phyloP scores from a whole-genome alignment of 1,140 invertebrate genomes.

The Physella acuta region DNA sequence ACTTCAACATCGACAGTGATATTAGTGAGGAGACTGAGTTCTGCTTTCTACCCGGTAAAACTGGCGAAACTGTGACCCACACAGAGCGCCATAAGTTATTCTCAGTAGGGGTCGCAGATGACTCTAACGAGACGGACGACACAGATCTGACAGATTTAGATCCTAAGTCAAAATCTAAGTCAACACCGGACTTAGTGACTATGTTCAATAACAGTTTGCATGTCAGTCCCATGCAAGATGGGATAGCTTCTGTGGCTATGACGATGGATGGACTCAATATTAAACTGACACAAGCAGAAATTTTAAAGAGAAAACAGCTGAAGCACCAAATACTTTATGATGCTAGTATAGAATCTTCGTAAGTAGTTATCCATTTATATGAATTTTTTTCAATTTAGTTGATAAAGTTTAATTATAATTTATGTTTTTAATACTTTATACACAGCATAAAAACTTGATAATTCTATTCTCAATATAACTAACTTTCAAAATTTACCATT shows the following conservation, averaged over 20 bases:
- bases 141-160: conserved; percentile 23
- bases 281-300: conserved; percentile 51
- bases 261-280: conserved; percentile 45
- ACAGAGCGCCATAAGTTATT: neutral
- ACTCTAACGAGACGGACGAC: conserved; percentile 31
- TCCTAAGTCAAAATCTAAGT: conserved; percentile 41
- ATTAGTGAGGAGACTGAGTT: conserved; percentile 45
- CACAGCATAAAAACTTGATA: neutral
- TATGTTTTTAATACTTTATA: neutral
- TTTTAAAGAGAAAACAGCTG: conserved; percentile 58
- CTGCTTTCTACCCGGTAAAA: too few species aligned
- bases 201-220: conserved; percentile 40
- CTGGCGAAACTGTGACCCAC: neutral
- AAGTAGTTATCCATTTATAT: conserved; percentile 44
- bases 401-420: neutral
- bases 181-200: conserved; percentile 48
- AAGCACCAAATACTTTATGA: conserved; percentile 61
- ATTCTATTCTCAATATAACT: too few species aligned
- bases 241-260: conserved; percentile 63
- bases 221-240: conserved; percentile 56
- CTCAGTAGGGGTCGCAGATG: conserved; percentile 7
- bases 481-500: too few species aligned
- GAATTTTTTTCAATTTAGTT: neutral
- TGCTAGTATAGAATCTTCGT: conserved; percentile 64
- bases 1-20: conserved; percentile 59